Base-by-base conservation (phyloP, 2,888 invertebrate genomes). In the Erpobdella octoculata region DNA sequence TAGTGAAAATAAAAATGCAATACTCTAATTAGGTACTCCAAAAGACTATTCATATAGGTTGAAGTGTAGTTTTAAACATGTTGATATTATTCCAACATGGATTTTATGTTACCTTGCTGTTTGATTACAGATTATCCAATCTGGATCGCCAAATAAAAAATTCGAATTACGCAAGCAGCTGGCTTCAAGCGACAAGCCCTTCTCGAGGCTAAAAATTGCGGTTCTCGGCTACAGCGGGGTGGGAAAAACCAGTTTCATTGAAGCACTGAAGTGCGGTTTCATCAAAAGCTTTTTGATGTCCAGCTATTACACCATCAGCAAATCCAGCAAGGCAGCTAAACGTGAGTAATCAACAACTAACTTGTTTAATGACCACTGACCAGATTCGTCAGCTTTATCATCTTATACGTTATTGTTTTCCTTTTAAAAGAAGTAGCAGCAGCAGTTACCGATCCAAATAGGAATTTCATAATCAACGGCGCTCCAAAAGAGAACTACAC, bases 181-280 rank as follows among this genome's bases (percentile, higher is more conserved):
- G 58, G 36, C 28, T 5, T 46, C 69, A 6, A 48, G 48, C 21
- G 48, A 28, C n/a, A 48, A 58, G 35, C 69, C 69, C 18, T 35
- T 69, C 2, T 33, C 46, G n/a, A 38, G 48, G 33, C 36, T 69
- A n/a, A 69, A 69, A 48, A 48, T 69, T 21, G 25, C 69, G 4
- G 80, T 90, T 64, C 85, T 90, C 77, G 90, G 90, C 0, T 87
- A 89, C 78, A 88, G 88, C 70, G 89, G 88, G 0, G 88, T 88
- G 2, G 90, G 90, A n/a, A 90, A 90, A 83, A 86, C 88, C 6
- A 86, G 88, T 0, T 83, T 90, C 62, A 84, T 88, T 6, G 88
- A 88, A 78, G 87, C 88, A 0, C 82, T 90, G 41, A 88, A 88
- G 78, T 87, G 88, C 75, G 88, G 89, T 1, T 86, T 88, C 73